Conservation (phyloP, 1,140 invertebrate species). For the Sycophaga agraensis region DNA sequence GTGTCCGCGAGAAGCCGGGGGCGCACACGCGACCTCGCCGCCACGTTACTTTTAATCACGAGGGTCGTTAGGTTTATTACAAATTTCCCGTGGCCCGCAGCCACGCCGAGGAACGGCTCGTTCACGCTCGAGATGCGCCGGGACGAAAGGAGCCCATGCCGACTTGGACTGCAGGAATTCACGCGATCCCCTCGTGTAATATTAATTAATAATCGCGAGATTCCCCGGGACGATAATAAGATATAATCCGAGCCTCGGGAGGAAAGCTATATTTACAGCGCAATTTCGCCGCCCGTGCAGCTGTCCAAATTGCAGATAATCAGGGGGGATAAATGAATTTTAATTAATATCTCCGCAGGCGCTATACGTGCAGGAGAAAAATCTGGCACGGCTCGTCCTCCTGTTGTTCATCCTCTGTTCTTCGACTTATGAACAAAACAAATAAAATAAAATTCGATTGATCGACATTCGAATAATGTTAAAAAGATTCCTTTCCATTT, state of each 20-base stretch:
- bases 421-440: too few species aligned
- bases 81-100: constrained; percentile 48
- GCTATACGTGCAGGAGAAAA: too few species aligned
- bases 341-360: too few species aligned
- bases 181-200: constrained; percentile 14
- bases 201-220: constrained; percentile 29
- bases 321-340: too few species aligned
- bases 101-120: constrained; percentile 31
- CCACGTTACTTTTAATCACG: constrained; percentile 58
- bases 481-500: too few species aligned
- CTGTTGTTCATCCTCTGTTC: too few species aligned
- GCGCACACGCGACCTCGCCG: constrained; percentile 45
- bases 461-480: too few species aligned
- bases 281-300: too few species aligned
- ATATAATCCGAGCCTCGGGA: constrained; percentile 14
- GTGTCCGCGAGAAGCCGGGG: constrained; percentile 43
- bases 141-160: not conserved
- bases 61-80: constrained; percentile 57
- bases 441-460: too few species aligned
- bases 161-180: constrained; percentile 20
- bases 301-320: too few species aligned
- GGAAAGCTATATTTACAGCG: not conserved
- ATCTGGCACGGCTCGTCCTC: too few species aligned
- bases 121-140: constrained; percentile 40
- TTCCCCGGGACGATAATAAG: not conserved